Base-by-base conservation (phyloP, 2,113 vertebrate genomes). In the Scartelaos histophorus region DNA sequence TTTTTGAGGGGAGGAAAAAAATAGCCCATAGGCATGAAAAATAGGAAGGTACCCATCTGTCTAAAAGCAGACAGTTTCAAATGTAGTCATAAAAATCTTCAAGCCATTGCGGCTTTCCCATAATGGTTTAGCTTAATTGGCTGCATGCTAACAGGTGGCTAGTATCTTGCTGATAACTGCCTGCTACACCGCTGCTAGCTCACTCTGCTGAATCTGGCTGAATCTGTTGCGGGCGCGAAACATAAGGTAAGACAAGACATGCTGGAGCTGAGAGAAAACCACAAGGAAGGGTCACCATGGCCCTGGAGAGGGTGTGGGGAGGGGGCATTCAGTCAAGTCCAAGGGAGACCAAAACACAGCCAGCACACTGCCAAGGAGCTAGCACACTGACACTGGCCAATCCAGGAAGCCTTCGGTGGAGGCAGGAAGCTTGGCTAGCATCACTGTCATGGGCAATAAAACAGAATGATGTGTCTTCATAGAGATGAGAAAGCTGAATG, bases 41-140 rank as follows among this genome's bases (percentile, higher is more conserved):
- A 72, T 6, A 47, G 49, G 57, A 76, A 79, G 60, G 65, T 71
- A 64, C 73, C 71, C 1, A 54, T 78, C 60, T 76, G 66, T 67
- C 29, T 73, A 29, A 60, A 80, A 82, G 65, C 74, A 60, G 51
- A 68, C 78, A 67, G 71, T 70, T 82, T 84, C 84, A 67, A 74
- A 76, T 78, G 72, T 67, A 56, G n/a, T 62, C 53, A 80, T 87
- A 80, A 80, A 84, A 82, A 74, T 69, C 80, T 62, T 51, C 10
- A 35, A 82, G 77, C 78, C 81, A 76, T 81, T 76, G 73, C 70
- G 67, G 78, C 76, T 76, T 62, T 61, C 75, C 74, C 54, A 9
- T 80, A 84, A 78, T 78, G 54, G 80, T 13, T 35, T 60, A 54
- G 54, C 60, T 65, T 81, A 75, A 82, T 74, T 74, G 80, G 74